Evolutionary conservation across 1,140 invertebrate genomes (phyloP), one percentile per base, ranked within the genome.

Genomic region (Colletes gigas): DNA sequence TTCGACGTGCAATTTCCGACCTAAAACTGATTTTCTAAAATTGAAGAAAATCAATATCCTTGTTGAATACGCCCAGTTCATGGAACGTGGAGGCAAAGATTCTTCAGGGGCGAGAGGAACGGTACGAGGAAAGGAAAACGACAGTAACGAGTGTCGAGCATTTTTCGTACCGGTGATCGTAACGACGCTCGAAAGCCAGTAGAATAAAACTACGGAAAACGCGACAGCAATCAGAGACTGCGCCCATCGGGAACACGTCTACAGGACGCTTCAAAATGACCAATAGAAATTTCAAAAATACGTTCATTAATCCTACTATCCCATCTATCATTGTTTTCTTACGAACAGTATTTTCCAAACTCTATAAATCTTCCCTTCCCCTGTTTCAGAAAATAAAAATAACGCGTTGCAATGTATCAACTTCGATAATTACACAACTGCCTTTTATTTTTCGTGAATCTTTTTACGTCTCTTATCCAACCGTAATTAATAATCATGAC

Each of bases 151-250:
- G 55, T 21, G 4, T 72, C 50, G 14, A 47, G 69, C 15, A 72
- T 78, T 65, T 73, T 63, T 78, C 59, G 55, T 47, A 14, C 74
- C 50, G 30, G 30, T 0, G 2, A 30, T 75, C 39, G 60, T 63
- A 39, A 41, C 12, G 21, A 39, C 4, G 19, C 52, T 17, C 0
- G 60, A 65, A 65, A 79, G 77, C 52, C 14, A 79, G 77, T 79
- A 73, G 77, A 79, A 79, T 55, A 73, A 72, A 63, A 73, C 69
- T 44, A 79, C 52, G 60, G 17, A 73, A 65, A 73, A n/a, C 60
- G 77, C 75, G 69, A 0, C 77, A n/a, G 21, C n/a, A 7, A 44
- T 67, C 17, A 2, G 14, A 19, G 14, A 5, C 30, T 3, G 7
- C n/a, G 12, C 4, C 10, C 12, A n/a, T 41, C 14, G 5, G 14